Evolutionary conservation across 1,140 invertebrate genomes (phyloP).

Genomic region (Macrobrachium nipponense): DNA sequence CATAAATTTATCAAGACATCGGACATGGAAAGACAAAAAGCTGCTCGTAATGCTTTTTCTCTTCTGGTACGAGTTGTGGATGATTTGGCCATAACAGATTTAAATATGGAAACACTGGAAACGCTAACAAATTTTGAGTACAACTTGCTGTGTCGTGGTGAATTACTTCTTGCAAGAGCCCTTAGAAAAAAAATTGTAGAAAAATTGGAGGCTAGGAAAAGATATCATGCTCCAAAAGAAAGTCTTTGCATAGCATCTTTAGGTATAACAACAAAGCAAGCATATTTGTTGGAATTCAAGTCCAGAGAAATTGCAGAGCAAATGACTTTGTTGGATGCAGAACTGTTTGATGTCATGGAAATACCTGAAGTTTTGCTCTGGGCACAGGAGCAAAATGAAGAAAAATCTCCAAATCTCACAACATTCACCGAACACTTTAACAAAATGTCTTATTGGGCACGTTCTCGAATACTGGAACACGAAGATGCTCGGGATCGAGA

Average conservation of each 20-base stretch:
- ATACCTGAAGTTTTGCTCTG: constrained; percentile 91
- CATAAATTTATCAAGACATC: constrained; percentile 81
- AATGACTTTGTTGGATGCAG: constrained; percentile 96
- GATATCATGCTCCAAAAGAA: constrained; percentile 67
- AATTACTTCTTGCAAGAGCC: constrained; percentile 89
- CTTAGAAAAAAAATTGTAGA: constrained; percentile 90
- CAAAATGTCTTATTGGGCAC: constrained; percentile 97
- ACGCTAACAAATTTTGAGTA: constrained; percentile 88
- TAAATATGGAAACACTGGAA: constrained; percentile 69
- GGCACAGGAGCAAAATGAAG: constrained; percentile 97
- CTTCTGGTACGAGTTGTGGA: constrained; percentile 91
- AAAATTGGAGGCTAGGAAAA: constrained; percentile 81
- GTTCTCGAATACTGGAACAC: constrained; percentile 63
- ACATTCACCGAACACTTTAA: constrained; percentile 99
- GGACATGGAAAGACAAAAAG: constrained; percentile 80
- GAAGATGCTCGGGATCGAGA: constrained; percentile 80
- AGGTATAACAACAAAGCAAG: constrained; percentile 11
- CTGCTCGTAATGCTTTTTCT: constrained; percentile 87
- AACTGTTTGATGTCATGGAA: constrained; percentile 96
- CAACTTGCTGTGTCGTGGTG: constrained; percentile 84
- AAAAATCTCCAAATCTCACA: constrained; percentile 95
- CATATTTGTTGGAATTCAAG: constrained; percentile 89
- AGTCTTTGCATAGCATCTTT: constrained; percentile 7
- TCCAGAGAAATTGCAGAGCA: constrained; percentile 94
- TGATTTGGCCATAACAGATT: constrained; percentile 85